Conservation (phyloP, 2,888 invertebrate genomes). For the Candidula unifasciata region DNA sequence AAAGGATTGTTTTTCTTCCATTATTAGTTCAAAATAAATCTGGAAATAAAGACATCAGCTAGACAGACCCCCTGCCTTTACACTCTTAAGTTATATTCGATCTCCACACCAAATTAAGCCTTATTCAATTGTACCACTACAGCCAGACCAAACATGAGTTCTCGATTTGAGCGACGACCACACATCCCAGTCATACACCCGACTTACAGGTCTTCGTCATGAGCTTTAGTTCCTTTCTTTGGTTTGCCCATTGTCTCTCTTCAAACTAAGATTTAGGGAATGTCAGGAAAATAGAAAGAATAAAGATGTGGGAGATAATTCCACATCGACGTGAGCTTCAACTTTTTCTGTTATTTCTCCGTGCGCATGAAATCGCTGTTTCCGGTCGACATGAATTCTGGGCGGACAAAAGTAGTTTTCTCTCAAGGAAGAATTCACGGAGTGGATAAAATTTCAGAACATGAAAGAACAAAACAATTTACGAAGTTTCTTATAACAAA, state of each 20-base stretch:
- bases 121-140: not conserved
- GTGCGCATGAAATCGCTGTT: slow-evolving; percentile 21
- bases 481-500: not conserved
- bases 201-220: slow-evolving; percentile 62
- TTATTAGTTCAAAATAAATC: too few relatives aligned
- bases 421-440: not conserved
- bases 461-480: not conserved
- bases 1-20: too few relatives aligned
- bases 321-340: not conserved
- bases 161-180: slow-evolving; percentile 12
- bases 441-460: not conserved
- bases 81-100: too few relatives aligned
- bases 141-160: slow-evolving; percentile 2
- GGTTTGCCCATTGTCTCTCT: slow-evolving; percentile 69
- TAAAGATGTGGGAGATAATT: not conserved
- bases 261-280: not conserved
- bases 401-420: slow-evolving; percentile 7
- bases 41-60: too few relatives aligned
- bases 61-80: too few relatives aligned
- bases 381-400: slow-evolving; percentile 38
- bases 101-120: not conserved
- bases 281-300: not conserved
- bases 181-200: not conserved
- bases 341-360: not conserved
- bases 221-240: slow-evolving; percentile 69